Evolutionary conservation across 1,140 invertebrate genomes (phyloP).

Genomic region (Rhopalosiphum padi): DNA sequence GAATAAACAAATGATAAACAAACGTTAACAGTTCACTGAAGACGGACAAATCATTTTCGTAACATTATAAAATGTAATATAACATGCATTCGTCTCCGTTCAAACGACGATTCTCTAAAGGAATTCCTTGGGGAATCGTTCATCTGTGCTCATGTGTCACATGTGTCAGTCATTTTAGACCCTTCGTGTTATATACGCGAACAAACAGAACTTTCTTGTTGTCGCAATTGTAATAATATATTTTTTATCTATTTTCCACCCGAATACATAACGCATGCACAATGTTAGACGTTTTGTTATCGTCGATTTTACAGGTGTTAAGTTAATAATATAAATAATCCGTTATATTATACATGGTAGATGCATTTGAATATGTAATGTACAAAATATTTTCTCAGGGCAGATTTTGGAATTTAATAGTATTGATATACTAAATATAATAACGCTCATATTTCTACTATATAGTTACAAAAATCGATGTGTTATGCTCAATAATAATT

Average conservation of each 20-base stretch:
- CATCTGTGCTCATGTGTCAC: neutral
- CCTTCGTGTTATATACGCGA: neutral
- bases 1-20: conserved; percentile 15
- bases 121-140: neutral
- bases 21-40: neutral
- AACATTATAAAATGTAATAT: neutral
- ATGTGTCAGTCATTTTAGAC: neutral
- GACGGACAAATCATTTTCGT: neutral
- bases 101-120: neutral
- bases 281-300: neutral
- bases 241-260: conserved; percentile 10
- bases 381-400: too few relatives aligned
- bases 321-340: too few relatives aligned
- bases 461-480: too few relatives aligned
- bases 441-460: too few relatives aligned
- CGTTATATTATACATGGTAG: too few relatives aligned
- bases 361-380: too few relatives aligned
- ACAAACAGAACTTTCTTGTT: neutral
- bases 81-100: neutral
- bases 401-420: too few relatives aligned
- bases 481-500: too few relatives aligned
- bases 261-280: neutral
- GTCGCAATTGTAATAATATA: neutral
- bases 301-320: neutral
- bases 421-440: too few relatives aligned